Evolutionary conservation across 2,888 invertebrate species (phyloP), one percentile per base, ranked within the genome.

Genomic region (Helobdella robusta): DNA sequence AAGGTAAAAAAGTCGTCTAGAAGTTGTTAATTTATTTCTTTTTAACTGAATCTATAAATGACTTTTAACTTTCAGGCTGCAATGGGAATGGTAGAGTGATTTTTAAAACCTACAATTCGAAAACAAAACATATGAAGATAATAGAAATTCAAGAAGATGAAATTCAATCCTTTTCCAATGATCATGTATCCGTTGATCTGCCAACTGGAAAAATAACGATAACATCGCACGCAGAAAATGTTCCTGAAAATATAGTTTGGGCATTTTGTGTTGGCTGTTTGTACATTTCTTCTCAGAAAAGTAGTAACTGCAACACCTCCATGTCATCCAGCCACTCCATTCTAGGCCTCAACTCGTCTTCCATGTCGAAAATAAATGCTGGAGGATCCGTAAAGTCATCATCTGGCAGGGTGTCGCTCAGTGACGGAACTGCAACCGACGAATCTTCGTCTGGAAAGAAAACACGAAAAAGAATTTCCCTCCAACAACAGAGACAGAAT

Each of bases 231-330:
- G 61, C 66, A 40, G 56, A 56, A 2, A 25, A 36, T 6, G 44
- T 69, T 3, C 65, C 68, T 23, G 67, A 68, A 46, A 40, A 66
- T 28, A 18, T 70, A 28, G 46, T 67, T 8, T 68, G 70, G 56
- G 70, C 70, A 2, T 70, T 68, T 61, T 52, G 68, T 44, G 67
- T 67, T 11, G 70, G 69, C n/a, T 62, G 65, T 6, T 23, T 70
- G 44, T 69, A 62, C 60, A 54, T 70, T 15, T 23, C 61, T 18
- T 64, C 64, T 15, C 70, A 70, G 20, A 15, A 34, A 2, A n/a
- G 28, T 15, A 34, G 50, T 5, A 25, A 11, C 20, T 48, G 20
- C 1, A 30, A n/a, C 18, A 32, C 28, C 32, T 35, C 23, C 40
- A 18, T 52, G n/a, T 48, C 59, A 18, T 28, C 32, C 5, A 50